phyloP scores from a whole-genome alignment of 1,140 invertebrate species.

The Caenorhabditis inopinata region DNA sequence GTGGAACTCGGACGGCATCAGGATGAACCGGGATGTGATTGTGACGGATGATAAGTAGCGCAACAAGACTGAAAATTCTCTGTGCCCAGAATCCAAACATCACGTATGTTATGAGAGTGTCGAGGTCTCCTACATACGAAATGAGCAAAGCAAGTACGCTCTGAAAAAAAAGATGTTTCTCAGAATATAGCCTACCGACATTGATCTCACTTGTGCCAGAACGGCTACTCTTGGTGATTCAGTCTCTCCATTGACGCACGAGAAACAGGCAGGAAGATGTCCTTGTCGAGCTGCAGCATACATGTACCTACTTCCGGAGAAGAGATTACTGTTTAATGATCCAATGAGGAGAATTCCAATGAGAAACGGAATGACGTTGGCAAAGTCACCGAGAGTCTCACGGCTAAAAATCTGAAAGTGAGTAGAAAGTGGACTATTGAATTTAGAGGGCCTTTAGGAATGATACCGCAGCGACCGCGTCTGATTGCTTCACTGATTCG shows the following conservation, averaged over 20 bases:
- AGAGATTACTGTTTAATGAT: constrained; percentile 64
- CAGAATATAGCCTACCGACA: neutral
- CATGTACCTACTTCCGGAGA: constrained; percentile 65
- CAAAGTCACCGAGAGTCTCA: constrained; percentile 59
- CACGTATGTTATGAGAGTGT: constrained; percentile 66
- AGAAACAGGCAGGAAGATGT: constrained; percentile 65
- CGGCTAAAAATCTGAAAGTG: constrained; percentile 62
- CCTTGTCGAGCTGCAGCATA: constrained; percentile 66
- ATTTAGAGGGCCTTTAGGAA: constrained; percentile 2
- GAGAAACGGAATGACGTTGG: constrained; percentile 59
- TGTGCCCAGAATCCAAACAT: constrained; percentile 67
- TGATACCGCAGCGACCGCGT: constrained; percentile 70
- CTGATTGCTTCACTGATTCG: constrained; percentile 67
- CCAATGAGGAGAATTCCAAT: constrained; percentile 63
- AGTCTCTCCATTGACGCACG: constrained; percentile 60
- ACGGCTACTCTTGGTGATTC: constrained; percentile 62
- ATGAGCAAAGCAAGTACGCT: constrained; percentile 61
- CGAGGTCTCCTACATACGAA: constrained; percentile 65
- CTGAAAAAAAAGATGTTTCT: constrained; percentile 53
- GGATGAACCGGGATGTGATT: constrained; percentile 61
- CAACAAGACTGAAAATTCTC: constrained; percentile 60
- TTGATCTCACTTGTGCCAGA: constrained; percentile 58
- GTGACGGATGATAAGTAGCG: constrained; percentile 58
- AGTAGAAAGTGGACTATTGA: constrained; percentile 37
- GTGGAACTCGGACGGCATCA: constrained; percentile 62